These are phyloP conservation scores for roundworm (Caenorhabditis elegans) DNA, from an alignment of 1,140 invertebrate genomes.

Conservation along the genomic window DNA sequence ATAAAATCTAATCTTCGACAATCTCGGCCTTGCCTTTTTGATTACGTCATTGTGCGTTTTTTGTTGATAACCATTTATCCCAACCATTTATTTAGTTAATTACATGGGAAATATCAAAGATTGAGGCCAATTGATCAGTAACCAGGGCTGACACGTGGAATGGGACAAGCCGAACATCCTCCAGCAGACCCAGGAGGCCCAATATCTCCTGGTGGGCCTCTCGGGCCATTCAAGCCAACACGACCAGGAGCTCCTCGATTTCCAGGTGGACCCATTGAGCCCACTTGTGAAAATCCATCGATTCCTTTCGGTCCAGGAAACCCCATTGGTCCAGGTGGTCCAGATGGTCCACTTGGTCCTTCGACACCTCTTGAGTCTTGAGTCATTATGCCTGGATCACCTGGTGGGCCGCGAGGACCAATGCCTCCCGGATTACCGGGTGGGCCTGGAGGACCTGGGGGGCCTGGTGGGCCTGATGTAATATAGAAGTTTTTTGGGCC, in stretches of 20 bases:
- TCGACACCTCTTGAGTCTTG: neutral
- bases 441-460: constrained; percentile 20
- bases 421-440: neutral
- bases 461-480: neutral
- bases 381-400: neutral
- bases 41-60: neutral
- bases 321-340: neutral
- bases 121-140: neutral
- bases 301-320: neutral
- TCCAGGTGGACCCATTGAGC: neutral
- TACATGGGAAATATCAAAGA: neutral
- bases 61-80: too few species aligned
- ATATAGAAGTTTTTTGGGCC: neutral
- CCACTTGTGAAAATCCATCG: neutral
- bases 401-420: neutral
- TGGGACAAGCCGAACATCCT: neutral
- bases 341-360: neutral
- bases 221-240: neutral
- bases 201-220: neutral
- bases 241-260: neutral
- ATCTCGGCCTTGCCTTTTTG: neutral
- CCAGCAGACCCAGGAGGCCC: constrained; percentile 4
- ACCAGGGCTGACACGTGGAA: constrained; percentile 2
- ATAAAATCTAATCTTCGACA: too few species aligned
- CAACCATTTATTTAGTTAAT: neutral